Evolutionary conservation across 2,797 vertebrate species (phyloP).

Genomic region (Glyptemys insculpta): DNA sequence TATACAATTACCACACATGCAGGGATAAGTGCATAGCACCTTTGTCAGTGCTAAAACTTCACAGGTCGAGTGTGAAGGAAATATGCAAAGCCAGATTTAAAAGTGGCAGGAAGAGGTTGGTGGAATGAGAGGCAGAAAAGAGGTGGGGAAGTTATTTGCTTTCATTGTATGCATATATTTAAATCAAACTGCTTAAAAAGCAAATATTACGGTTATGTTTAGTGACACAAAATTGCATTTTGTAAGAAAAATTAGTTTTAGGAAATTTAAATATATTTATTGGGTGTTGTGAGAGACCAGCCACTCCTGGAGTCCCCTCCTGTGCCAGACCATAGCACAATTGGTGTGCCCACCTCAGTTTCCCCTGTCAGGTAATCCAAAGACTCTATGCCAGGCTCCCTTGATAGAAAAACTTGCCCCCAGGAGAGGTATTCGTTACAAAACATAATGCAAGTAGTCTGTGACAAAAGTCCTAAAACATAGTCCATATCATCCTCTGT

Average conservation of each 20-base stretch:
- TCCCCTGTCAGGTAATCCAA: neutral
- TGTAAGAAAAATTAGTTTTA: neutral
- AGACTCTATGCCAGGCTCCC: neutral
- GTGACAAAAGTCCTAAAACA: neutral
- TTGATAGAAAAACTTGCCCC: neutral
- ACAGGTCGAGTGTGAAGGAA: neutral
- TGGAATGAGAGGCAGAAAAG: neutral
- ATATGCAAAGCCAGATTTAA: neutral
- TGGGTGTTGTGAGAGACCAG: neutral
- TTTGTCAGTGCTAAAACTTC: neutral
- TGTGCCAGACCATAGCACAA: neutral
- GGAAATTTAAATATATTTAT: neutral
- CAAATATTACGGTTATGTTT: too few relatives aligned
- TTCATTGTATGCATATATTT: neutral
- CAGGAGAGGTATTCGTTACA: neutral
- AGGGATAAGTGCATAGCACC: neutral
- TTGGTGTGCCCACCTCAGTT: neutral
- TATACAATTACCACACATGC: neutral
- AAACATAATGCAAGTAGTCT: neutral
- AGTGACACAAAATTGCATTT: neutral
- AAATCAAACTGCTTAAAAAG: neutral
- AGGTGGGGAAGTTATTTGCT: neutral
- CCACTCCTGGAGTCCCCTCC: neutral
- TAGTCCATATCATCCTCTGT: neutral
- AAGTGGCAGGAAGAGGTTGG: accelerated